Evolutionary conservation across 2,888 invertebrate species (phyloP), one percentile per base, ranked within the genome.

Genomic region (Dichetophora obliterata): DNA sequence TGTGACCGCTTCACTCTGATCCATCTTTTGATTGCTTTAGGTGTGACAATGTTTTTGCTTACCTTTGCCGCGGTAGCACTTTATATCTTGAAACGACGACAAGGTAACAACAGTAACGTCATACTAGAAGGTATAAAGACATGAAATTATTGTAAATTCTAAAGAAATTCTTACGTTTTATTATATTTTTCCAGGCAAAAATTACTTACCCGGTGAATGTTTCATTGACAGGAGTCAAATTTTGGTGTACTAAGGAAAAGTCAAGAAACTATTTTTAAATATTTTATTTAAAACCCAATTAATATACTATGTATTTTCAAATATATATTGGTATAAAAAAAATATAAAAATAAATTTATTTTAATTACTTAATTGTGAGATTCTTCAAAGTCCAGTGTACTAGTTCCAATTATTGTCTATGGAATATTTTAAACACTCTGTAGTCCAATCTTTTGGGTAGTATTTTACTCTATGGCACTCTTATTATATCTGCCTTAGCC

Each of bases 401-500:
- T 37, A 8, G 1, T 37, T 37, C 3, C 5, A 6, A 19, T 52
- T 52, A 16, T 19, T 54, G 2, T 54, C 2, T 54, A 54, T 8
- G 14, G 5, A 54, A n/a, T 6, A 54, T 19, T 19, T 19, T 6
- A 34, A 4, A 11, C 6, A 5, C 5, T 9, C 24, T 24, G 48
- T 5, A 5, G 5, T 59, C 54, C 22, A 19, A n/a, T 19, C 2
- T 3, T 54, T 9, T 1, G 34, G 14, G 3, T 9, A n/a, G 9
- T 3, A 22, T 66, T 24, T 24, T 19, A 6, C 14, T 59, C 66
- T 37, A 78, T 1, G 80, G 77, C n/a, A 68, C 73, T n/a, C 82
- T 75, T 66, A 82, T 82, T 4, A 82, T 80, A 61, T 82, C 82
- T 16, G 80, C 82, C 9, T 81, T 81, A 16, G 81, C 77, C 5